These are phyloP conservation scores for Therioaphis trifolii DNA, from an alignment of 2,888 invertebrate genomes.

Conservation along the genomic window DNA sequence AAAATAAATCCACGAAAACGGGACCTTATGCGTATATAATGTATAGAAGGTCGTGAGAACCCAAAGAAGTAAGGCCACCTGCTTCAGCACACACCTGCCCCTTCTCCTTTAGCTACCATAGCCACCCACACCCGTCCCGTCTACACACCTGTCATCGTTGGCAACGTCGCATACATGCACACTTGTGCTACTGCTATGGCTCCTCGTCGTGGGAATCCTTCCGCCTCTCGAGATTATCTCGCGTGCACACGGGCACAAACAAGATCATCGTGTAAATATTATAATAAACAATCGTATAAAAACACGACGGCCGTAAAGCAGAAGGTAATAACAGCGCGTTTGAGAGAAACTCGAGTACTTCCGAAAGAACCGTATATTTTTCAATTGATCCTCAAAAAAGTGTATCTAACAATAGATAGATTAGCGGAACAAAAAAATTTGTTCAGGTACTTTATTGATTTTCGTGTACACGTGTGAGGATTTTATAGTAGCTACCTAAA, in stretches of 20 bases:
- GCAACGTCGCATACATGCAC: constrained; percentile 60
- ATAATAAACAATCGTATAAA: constrained; percentile 52
- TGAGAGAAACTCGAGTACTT: constrained; percentile 58
- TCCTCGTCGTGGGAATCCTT: constrained; percentile 62
- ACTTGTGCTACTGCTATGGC: constrained; percentile 33
- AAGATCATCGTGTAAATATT: constrained; percentile 62
- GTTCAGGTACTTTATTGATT: constrained; percentile 53
- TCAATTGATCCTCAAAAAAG: constrained; percentile 44
- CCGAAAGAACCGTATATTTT: constrained; percentile 52
- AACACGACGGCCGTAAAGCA: constrained; percentile 32
- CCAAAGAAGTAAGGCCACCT: constrained; percentile 60
- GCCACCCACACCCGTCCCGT: constrained; percentile 57
- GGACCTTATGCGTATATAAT: constrained; percentile 54
- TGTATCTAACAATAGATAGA: constrained; percentile 43
- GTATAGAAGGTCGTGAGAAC: constrained; percentile 61
- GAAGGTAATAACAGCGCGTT: constrained; percentile 41
- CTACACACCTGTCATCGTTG: constrained; percentile 61
- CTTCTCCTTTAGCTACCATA: constrained; percentile 28
- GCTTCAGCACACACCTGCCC: constrained; percentile 61
- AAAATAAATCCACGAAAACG: constrained; percentile 57
- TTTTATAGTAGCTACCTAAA: constrained; percentile 3
- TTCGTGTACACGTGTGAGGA: constrained; percentile 26
- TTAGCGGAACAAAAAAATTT: constrained; percentile 34
- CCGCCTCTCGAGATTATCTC: constrained; percentile 62
- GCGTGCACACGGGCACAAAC: constrained; percentile 57